phyloP scores from a whole-genome alignment of 2,888 invertebrate genomes.

The Eurytoma californica region DNA sequence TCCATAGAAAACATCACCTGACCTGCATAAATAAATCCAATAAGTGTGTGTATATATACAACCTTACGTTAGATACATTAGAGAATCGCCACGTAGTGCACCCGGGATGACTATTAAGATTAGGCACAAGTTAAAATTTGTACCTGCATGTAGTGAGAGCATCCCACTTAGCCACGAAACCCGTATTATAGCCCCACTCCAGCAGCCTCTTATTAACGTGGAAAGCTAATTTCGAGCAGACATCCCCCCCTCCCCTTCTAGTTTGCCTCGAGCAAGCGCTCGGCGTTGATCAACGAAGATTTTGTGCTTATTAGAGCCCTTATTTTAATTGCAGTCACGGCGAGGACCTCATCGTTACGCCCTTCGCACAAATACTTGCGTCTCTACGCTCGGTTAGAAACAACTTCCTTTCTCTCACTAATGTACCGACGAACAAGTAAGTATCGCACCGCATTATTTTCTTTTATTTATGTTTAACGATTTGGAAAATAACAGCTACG shows the following conservation, averaged over 20 bases:
- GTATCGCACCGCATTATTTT: constrained; percentile 73
- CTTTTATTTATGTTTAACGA: too few species aligned
- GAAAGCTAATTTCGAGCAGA: constrained; percentile 21
- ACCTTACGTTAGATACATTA: background rate
- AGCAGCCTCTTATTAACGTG: constrained; percentile 21
- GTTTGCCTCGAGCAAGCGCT: constrained; percentile 5
- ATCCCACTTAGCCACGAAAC: background rate
- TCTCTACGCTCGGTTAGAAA: constrained; percentile 98
- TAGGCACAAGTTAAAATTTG: constrained; percentile 28
- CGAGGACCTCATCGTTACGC: constrained; percentile 99
- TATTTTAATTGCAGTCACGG: constrained; percentile 86
- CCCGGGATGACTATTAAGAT: constrained; percentile 6
- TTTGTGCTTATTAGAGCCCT: constrained; percentile 39
- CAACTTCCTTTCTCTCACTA: constrained; percentile 98
- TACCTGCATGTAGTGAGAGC: constrained; percentile 30
- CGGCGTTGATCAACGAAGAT: constrained; percentile 5
- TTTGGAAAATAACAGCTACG: too few species aligned
- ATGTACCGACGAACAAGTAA: constrained; percentile 92
- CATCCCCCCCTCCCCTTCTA: background rate
- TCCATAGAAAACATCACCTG: background rate
- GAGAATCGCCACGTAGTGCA: background rate
- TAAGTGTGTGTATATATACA: background rate
- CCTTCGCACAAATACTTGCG: constrained; percentile 99
- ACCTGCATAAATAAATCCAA: background rate
- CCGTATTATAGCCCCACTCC: background rate